Base-by-base conservation (phyloP, 2,113 vertebrate species). In the Zeus faber region DNA sequence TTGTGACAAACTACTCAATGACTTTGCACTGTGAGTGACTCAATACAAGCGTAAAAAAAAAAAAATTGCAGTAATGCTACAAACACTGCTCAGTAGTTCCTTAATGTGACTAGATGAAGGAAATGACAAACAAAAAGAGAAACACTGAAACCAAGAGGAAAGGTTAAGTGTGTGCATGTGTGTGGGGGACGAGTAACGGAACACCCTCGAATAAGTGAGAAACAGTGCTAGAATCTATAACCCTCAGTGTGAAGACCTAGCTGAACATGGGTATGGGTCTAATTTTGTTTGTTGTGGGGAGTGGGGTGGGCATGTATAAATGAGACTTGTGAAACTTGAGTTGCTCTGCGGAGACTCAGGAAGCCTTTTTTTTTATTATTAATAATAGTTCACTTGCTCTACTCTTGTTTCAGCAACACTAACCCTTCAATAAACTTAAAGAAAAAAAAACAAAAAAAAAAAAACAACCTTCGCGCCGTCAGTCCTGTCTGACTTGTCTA, bases 341-440 rank as follows among this genome's bases (percentile, higher is more conserved):
- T 37, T n/a, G 33, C n/a, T 37, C 33, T 37, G 33, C 11, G 11
- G 33, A 14, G n/a, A 4, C 13, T 14, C 11, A 37, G 2, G 13
- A 13, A 37, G n/a, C 33, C 13, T 37, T 37, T 11, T 37, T 14
- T 37, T 37, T 33, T 33, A 10, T 33, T 33, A 1, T 33, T 33
- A 11, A n/a, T n/a, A n/a, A n/a, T n/a, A n/a, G n/a, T n/a, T n/a
- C n/a, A n/a, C n/a, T n/a, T n/a, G n/a, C n/a, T n/a, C n/a, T n/a
- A n/a, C n/a, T n/a, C n/a, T n/a, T n/a, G n/a, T n/a, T n/a, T n/a
- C n/a, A n/a, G n/a, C n/a, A n/a, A n/a, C n/a, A n/a, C n/a, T n/a
- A n/a, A n/a, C n/a, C 33, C 33, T 37, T 37, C 33, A 37, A 37
- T 37, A 37, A 37, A 37, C 33, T 37, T 37, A 37, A 37, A n/a